phyloP scores from a whole-genome alignment of 2,888 invertebrate genomes.

The Plebejus anna region DNA sequence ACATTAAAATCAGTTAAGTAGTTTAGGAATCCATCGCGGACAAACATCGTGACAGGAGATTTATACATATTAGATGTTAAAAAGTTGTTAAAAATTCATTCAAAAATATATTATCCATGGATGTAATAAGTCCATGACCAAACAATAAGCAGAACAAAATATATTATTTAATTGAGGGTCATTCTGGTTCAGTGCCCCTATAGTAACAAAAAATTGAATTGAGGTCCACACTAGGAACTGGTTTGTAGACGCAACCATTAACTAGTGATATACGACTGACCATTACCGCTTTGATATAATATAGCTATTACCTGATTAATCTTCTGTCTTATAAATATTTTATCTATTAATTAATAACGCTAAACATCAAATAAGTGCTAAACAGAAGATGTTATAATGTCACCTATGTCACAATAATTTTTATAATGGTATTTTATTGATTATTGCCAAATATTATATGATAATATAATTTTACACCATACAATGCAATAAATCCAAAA shows the following conservation, averaged over 20 bases:
- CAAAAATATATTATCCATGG: not conserved
- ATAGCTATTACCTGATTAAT: not conserved
- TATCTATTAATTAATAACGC: not conserved
- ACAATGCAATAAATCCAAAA: no score
- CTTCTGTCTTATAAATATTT: not conserved
- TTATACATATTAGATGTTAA: no score
- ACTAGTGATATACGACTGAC: not conserved
- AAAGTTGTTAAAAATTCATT: not conserved
- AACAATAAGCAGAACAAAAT: not conserved
- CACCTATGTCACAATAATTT: not conserved
- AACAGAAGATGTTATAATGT: not conserved
- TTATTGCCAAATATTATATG: no score
- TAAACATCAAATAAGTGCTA: no score
- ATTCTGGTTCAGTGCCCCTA: not conserved
- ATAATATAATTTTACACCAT: no score
- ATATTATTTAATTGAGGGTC: conserved; percentile 1
- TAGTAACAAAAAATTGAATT: not conserved
- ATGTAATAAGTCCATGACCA: not conserved
- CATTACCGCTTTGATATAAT: not conserved
- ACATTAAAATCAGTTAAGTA: no score
- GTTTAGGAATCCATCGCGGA: no score
- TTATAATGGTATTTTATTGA: no score
- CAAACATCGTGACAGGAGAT: no score
- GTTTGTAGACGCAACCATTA: not conserved
- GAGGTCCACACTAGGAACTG: not conserved